Conservation (phyloP, 1,140 invertebrate genomes). For the Eumaeus atala region DNA sequence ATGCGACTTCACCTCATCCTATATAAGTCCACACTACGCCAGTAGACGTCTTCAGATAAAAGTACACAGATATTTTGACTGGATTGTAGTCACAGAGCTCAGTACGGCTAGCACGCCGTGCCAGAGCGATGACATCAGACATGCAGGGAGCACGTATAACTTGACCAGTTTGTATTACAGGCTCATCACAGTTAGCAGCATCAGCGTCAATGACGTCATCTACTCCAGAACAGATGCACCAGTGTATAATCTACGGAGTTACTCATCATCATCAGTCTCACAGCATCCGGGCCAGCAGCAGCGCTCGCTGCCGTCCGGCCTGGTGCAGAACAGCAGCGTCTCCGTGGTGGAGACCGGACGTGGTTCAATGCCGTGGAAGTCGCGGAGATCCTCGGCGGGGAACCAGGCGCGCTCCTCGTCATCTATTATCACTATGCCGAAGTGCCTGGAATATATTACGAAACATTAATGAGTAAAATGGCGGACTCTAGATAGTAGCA, state of each 20-base stretch:
- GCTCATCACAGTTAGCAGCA: too few species aligned
- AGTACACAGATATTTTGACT: too few species aligned
- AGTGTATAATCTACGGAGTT: conserved; percentile 12
- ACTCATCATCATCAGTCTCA: conserved; percentile 78
- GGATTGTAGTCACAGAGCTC: too few species aligned
- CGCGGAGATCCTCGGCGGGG: conserved; percentile 88
- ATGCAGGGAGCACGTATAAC: too few species aligned
- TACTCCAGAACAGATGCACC: too few species aligned
- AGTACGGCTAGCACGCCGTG: too few species aligned
- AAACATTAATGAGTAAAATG: conserved; percentile 11
- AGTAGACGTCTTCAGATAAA: too few species aligned
- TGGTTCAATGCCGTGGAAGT: conserved; percentile 89
- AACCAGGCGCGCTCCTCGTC: conserved; percentile 95
- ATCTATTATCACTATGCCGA: conserved; percentile 87
- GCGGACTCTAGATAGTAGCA: background rate
- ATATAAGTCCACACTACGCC: too few species aligned
- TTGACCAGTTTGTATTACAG: too few species aligned
- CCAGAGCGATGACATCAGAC: too few species aligned
- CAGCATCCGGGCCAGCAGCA: conserved; percentile 85
- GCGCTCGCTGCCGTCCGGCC: conserved; percentile 86
- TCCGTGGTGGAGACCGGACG: conserved; percentile 81
- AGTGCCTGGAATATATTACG: conserved; percentile 74
- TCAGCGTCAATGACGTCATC: too few species aligned
- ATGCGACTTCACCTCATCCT: too few species aligned
- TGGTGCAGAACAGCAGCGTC: conserved; percentile 87